Evolutionary conservation across 2,797 vertebrate species (phyloP).

Genomic region (Enteromius mattozi): DNA sequence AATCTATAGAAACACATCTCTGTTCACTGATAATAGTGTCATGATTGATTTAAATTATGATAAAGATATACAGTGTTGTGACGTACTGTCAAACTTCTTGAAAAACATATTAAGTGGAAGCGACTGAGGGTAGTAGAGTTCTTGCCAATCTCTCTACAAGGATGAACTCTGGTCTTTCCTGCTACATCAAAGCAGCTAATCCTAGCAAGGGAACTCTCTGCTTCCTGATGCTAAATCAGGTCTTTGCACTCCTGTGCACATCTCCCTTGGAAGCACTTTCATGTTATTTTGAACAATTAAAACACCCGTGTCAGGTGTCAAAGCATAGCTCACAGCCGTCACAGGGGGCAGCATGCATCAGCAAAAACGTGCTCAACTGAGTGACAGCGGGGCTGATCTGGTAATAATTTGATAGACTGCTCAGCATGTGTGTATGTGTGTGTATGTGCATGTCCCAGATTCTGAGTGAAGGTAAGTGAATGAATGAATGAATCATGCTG

Average conservation of each 20-base stretch:
- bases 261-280: slow-evolving; percentile 24
- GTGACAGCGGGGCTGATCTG: not conserved
- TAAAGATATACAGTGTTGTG: not conserved
- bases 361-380: slow-evolving; percentile 19
- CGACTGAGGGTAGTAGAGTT: not conserved
- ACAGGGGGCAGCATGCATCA: slow-evolving; percentile 30
- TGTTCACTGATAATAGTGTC: not conserved
- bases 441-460: not conserved
- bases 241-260: slow-evolving; percentile 1
- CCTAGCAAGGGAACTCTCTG: slow-evolving; percentile 23
- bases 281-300: slow-evolving; percentile 45
- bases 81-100: not conserved
- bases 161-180: slow-evolving; percentile 14
- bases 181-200: slow-evolving; percentile 33
- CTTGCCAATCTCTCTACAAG: slow-evolving; percentile 1
- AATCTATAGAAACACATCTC: not conserved
- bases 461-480: not conserved
- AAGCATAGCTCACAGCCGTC: slow-evolving; percentile 39
- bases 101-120: not conserved
- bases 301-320: slow-evolving; percentile 41
- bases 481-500: not conserved
- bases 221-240: slow-evolving; percentile 27
- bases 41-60: not conserved
- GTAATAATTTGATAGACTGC: slow-evolving; percentile 17
- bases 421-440: not conserved